These are phyloP conservation scores for Ptiloglossa arizonensis DNA, from an alignment of 1,140 invertebrate species.

Conservation along the genomic window DNA sequence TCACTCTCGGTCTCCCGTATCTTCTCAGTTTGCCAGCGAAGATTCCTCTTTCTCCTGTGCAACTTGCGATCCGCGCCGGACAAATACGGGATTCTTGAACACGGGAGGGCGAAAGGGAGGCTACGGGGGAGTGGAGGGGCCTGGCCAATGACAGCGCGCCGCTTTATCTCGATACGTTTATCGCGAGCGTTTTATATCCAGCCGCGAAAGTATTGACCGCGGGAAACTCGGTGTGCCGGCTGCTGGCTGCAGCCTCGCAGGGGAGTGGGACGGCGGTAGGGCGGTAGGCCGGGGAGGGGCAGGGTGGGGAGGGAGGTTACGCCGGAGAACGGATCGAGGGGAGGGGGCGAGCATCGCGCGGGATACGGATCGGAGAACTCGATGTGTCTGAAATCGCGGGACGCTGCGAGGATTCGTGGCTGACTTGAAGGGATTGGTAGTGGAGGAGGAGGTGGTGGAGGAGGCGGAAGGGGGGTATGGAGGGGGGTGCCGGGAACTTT, in stretches of 20 bases:
- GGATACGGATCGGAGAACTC: slow-evolving; percentile 23
- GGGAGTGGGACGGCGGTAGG: neutral
- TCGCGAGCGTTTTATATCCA: slow-evolving; percentile 72
- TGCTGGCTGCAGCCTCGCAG: slow-evolving; percentile 12
- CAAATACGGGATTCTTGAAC: slow-evolving; percentile 61
- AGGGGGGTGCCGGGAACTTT: neutral
- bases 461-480: too few species aligned
- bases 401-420: neutral
- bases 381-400: neutral
- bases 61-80: slow-evolving; percentile 43
- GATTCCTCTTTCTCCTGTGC: slow-evolving; percentile 39
- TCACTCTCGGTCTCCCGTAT: neutral
- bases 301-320: neutral
- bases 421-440: neutral
- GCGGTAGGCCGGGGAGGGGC: neutral
- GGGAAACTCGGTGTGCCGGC: slow-evolving; percentile 23
- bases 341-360: neutral
- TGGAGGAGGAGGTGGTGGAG: too few species aligned
- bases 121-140: slow-evolving; percentile 24
- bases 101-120: neutral
- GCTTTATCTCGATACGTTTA: slow-evolving; percentile 78
- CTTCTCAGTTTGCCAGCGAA: slow-evolving; percentile 7
- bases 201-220: slow-evolving; percentile 74
- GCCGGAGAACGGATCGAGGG: neutral
- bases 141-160: slow-evolving; percentile 76